A percentile compares a stretch with the other conserved stretches of the same genome.
These are phyloP conservation scores for Picathartes gymnocephalus DNA, from an alignment of 2,113 vertebrate species.

Conservation along the genomic window DNA sequence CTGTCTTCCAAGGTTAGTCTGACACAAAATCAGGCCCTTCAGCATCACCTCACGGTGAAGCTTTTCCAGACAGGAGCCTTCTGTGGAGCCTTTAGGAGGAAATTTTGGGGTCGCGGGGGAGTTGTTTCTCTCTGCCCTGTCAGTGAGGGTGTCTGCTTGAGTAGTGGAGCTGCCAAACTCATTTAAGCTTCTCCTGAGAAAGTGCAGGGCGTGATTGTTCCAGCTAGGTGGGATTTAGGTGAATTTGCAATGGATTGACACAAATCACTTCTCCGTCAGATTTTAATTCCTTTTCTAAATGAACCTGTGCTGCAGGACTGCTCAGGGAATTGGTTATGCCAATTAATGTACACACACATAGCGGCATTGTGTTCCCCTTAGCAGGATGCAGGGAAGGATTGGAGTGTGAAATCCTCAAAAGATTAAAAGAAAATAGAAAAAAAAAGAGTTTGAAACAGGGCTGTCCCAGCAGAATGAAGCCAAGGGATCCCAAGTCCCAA, in stretches of 20 bases:
- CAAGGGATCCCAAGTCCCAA: not conserved
- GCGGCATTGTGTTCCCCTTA: not conserved
- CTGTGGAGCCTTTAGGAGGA: not conserved
- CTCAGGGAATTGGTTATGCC: not conserved
- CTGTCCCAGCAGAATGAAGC: not conserved
- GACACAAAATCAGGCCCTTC: not conserved
- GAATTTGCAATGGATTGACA: not conserved
- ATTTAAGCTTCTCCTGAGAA: not conserved
- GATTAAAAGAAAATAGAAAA: not conserved
- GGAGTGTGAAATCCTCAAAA: not conserved
- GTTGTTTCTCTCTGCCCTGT: not conserved
- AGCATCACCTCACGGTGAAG: not conserved
- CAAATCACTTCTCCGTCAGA: not conserved
- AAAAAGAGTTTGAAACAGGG: not conserved
- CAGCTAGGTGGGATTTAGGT: not conserved
- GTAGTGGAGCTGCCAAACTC: not conserved
- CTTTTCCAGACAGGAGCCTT: not conserved
- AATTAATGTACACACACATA: not conserved
- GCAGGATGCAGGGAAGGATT: not conserved
- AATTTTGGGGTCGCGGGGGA: not conserved
- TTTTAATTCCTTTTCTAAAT: not conserved
- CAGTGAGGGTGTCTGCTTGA: not conserved
- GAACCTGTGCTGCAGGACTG: not conserved
- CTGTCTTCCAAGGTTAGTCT: not conserved
- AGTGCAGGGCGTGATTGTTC: not conserved